A percentile compares a stretch with the other conserved stretches of the same genome.
Evolutionary conservation across 2,888 invertebrate species (phyloP).

Genomic region (Caenorhabditis virilis): DNA sequence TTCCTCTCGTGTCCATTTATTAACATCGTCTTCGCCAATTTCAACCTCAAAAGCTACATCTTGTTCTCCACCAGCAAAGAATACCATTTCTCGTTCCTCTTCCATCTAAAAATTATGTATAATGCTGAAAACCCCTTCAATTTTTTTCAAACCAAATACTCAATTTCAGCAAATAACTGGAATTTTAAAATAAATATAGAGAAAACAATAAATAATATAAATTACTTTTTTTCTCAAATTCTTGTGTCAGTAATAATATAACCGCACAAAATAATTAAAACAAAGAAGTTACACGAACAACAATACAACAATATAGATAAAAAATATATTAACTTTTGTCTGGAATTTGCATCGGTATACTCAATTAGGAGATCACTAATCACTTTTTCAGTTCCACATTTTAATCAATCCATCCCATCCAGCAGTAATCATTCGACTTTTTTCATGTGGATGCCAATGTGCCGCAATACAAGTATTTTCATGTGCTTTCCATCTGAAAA

Average conservation of each 20-base stretch:
- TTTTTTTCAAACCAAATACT: too few relatives aligned
- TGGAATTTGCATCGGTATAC: too few relatives aligned
- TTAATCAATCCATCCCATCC: slow-evolving; percentile 99
- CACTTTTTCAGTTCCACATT: slow-evolving; percentile 85
- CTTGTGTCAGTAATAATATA: not conserved
- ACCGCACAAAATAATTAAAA: not conserved
- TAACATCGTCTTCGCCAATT: slow-evolving; percentile 19
- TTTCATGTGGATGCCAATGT: slow-evolving; percentile 98
- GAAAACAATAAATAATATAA: slow-evolving; percentile 1
- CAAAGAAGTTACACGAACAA: not conserved
- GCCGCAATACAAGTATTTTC: slow-evolving; percentile 91
- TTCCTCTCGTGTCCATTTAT: not conserved
- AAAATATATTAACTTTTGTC: too few relatives aligned
- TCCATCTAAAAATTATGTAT: not conserved
- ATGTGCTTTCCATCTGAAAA: slow-evolving; percentile 89
- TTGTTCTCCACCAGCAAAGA: too few relatives aligned
- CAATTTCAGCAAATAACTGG: too few relatives aligned
- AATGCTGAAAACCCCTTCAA: too few relatives aligned
- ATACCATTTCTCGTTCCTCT: slow-evolving; percentile 6
- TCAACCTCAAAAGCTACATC: slow-evolving; percentile 28
- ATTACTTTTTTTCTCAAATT: too few relatives aligned
- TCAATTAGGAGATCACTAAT: not conserved
- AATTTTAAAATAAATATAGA: not conserved
- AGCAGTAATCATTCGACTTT: slow-evolving; percentile 93
- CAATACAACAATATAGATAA: not conserved